phyloP scores from a whole-genome alignment of 2,797 vertebrate genomes.

The Micrastur ruficollis region DNA sequence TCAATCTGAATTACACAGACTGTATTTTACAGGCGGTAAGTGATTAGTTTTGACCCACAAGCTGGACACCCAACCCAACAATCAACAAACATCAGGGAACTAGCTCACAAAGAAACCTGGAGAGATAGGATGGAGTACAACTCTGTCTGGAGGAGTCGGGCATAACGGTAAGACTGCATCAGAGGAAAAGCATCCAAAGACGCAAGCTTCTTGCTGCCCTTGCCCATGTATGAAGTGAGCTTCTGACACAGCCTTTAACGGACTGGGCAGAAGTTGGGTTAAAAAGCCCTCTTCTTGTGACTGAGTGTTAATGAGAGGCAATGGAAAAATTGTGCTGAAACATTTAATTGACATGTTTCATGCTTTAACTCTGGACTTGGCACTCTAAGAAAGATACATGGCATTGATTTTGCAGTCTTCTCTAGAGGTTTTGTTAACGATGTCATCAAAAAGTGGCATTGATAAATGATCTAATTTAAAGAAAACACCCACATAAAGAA shows the following conservation, averaged over 20 bases:
- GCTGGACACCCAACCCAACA: conserved; percentile 11
- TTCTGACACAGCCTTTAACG: neutral
- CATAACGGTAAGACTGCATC: neutral
- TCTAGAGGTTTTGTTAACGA: neutral
- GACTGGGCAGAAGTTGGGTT: neutral
- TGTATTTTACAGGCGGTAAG: neutral
- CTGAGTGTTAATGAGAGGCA: neutral
- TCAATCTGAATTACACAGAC: neutral
- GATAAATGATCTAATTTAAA: neutral
- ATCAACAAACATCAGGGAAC: neutral
- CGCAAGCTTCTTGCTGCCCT: neutral
- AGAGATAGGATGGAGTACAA: neutral
- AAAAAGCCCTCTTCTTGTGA: neutral
- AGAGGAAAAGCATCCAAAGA: neutral
- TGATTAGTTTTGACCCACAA: neutral
- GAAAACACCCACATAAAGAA: neutral
- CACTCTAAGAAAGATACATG: neutral
- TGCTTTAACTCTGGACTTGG: neutral
- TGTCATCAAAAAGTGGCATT: neutral
- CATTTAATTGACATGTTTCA: neutral
- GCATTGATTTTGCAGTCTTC: neutral
- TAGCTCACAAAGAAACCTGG: neutral
- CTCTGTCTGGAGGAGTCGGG: neutral
- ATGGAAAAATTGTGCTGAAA: neutral
- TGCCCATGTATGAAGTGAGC: neutral